Percentiles rank a stretch among this genome's conserved stretches.
Evolutionary conservation across 2,888 invertebrate species (phyloP).

Genomic region (Mechanitis mazaeus): DNA sequence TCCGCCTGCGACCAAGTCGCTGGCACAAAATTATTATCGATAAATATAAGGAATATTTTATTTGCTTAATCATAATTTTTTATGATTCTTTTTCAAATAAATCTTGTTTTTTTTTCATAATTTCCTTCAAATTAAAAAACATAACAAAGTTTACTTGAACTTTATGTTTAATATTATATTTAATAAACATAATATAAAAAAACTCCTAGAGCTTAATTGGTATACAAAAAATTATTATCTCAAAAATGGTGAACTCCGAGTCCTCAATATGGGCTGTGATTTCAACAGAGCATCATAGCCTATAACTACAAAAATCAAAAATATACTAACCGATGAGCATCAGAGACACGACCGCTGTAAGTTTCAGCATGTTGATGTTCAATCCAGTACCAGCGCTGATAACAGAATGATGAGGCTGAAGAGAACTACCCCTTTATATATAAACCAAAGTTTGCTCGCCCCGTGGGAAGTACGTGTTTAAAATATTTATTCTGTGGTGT

Average conservation of each 20-base stretch:
- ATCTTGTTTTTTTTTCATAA: too few relatives aligned
- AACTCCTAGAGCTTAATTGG: too few relatives aligned
- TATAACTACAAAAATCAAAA: neutral
- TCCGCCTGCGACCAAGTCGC: constrained; percentile 62
- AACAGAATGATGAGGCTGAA: constrained; percentile 39
- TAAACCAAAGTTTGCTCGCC: constrained; percentile 43
- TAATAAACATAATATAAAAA: too few relatives aligned
- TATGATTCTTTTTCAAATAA: too few relatives aligned
- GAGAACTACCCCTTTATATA: constrained; percentile 51
- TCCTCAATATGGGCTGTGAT: too few relatives aligned
- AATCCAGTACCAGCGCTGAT: constrained; percentile 36
- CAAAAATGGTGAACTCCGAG: too few relatives aligned
- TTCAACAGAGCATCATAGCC: too few relatives aligned
- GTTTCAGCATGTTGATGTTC: constrained; percentile 52
- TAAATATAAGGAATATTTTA: neutral
- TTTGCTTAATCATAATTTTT: too few relatives aligned
- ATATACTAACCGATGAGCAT: constrained; percentile 62
- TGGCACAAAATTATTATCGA: constrained; percentile 29
- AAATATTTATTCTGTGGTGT: constrained; percentile 33
- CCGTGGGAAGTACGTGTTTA: constrained; percentile 35
- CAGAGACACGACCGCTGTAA: constrained; percentile 56
- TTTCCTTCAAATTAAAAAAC: too few relatives aligned
- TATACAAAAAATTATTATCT: too few relatives aligned
- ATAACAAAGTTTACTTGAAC: too few relatives aligned
- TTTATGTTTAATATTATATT: too few relatives aligned